A percentile compares a stretch with the other conserved stretches of the same genome.
phyloP scores from a whole-genome alignment of 2,797 vertebrate genomes.

The Myotis myotis region DNA sequence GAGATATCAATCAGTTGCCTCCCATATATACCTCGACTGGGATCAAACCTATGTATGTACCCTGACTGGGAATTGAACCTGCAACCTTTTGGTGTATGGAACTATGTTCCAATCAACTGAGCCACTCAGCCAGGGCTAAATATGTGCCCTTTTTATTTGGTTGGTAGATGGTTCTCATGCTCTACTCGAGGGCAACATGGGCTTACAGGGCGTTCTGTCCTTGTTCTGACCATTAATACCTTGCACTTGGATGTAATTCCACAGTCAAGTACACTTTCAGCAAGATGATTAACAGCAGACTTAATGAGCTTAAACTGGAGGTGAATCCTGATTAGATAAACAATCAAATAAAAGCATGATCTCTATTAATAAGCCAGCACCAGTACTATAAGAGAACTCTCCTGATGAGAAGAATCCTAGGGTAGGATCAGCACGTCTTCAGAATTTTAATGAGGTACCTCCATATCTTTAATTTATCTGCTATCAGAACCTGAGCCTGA shows the following conservation, averaged over 20 bases:
- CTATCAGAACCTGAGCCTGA: not conserved
- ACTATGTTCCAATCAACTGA: not conserved
- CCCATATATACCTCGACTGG: not conserved
- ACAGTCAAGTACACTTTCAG: slow-evolving; percentile 69
- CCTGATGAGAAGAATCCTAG: slow-evolving; percentile 65
- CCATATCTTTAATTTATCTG: not conserved
- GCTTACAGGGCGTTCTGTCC: slow-evolving; percentile 38
- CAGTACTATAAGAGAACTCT: slow-evolving; percentile 44
- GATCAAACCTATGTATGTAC: not conserved
- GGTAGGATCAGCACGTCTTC: slow-evolving; percentile 1
- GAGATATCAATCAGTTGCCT: not conserved
- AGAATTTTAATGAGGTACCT: slow-evolving; percentile 62
- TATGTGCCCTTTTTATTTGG: not conserved
- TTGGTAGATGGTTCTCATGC: slow-evolving; percentile 46
- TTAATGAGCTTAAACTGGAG: slow-evolving; percentile 78
- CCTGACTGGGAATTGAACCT: not conserved
- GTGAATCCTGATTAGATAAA: slow-evolving; percentile 77
- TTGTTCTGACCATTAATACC: slow-evolving; percentile 44
- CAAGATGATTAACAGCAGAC: slow-evolving; percentile 45
- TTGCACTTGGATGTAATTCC: slow-evolving; percentile 55
- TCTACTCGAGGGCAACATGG: not conserved
- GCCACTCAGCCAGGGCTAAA: not conserved
- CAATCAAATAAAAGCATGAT: slow-evolving; percentile 63
- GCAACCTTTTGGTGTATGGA: not conserved
- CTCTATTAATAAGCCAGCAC: slow-evolving; percentile 72